phyloP scores from a whole-genome alignment of 1,140 invertebrate genomes.

The Tribolium madens region DNA sequence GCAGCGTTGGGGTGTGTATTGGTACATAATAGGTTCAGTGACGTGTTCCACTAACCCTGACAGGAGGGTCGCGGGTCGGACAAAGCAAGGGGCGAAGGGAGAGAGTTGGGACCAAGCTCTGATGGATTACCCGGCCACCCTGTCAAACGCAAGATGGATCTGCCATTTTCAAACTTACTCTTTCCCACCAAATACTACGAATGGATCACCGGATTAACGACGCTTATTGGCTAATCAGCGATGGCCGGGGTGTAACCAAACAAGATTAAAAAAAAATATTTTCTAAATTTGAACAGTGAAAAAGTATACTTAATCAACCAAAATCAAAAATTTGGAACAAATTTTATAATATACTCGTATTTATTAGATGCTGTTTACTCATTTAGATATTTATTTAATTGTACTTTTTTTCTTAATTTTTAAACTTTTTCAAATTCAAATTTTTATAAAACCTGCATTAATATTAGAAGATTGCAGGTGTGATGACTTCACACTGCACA shows the following conservation, averaged over 20 bases:
- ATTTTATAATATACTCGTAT: no score
- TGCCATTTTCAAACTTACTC: constrained; percentile 63
- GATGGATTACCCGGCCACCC: constrained; percentile 65
- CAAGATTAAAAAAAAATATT: background rate
- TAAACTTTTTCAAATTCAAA: no score
- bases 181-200: constrained; percentile 51
- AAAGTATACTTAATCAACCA: no score
- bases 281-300: no score
- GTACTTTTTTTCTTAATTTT: no score
- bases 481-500: no score
- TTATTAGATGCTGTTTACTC: no score
- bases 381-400: no score
- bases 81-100: constrained; percentile 52
- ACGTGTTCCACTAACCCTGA: constrained; percentile 66
- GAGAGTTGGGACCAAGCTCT: constrained; percentile 51
- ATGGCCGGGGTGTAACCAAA: background rate
- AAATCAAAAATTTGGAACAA: no score
- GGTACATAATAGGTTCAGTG: constrained; percentile 67
- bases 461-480: no score
- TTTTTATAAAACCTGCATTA: no score
- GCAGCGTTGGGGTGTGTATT: constrained; percentile 62
- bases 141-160: constrained; percentile 67
- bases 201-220: constrained; percentile 53
- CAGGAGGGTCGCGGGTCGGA: constrained; percentile 63
- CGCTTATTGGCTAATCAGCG: background rate